These are phyloP conservation scores for Epinotia nisella DNA, from an alignment of 2,888 invertebrate genomes.

Conservation along the genomic window DNA sequence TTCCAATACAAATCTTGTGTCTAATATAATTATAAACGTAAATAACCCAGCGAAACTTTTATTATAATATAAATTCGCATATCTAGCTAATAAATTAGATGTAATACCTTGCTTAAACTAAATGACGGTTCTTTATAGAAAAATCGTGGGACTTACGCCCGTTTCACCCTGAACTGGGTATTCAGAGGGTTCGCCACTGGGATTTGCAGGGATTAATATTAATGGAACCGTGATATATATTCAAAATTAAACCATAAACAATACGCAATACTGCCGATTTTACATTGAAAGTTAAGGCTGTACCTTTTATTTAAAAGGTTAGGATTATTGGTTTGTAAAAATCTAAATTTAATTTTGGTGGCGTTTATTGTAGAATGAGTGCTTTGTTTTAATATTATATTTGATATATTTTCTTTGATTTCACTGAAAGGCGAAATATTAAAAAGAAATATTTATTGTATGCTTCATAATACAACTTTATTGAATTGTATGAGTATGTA, in stretches of 20 bases:
- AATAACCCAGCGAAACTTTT: slow-evolving; percentile 16
- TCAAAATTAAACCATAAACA: slow-evolving; percentile 22
- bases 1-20: background rate
- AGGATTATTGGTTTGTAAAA: slow-evolving; percentile 22
- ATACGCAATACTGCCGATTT: slow-evolving; percentile 12
- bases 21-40: background rate
- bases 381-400: background rate
- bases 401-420: background rate
- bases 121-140: background rate
- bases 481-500: no score
- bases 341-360: slow-evolving; percentile 25
- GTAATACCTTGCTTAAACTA: background rate
- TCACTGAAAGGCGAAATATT: background rate
- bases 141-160: background rate
- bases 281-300: background rate
- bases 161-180: background rate
- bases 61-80: slow-evolving; percentile 26
- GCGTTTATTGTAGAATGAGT: background rate
- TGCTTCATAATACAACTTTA: no score
- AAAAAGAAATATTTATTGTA: no score
- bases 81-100: slow-evolving; percentile 31
- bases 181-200: slow-evolving; percentile 30
- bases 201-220: slow-evolving; percentile 27
- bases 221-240: slow-evolving; percentile 12
- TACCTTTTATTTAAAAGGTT: slow-evolving; percentile 31